Conservation (phyloP, 2,113 vertebrate genomes). For the Bufo gargarizans region DNA sequence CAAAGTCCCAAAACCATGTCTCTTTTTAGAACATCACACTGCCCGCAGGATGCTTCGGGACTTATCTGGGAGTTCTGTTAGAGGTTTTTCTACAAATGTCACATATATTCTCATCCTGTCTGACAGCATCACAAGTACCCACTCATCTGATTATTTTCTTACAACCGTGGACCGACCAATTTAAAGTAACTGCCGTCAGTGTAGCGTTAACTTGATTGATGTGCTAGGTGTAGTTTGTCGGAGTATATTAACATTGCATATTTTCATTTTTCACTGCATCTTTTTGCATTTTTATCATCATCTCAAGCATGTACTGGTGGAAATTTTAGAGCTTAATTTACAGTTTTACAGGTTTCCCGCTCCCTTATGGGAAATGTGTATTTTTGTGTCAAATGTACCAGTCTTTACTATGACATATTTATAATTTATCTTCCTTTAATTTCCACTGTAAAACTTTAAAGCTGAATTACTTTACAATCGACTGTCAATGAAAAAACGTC, state of each 20-base stretch:
- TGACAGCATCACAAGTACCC: conserved; percentile 18
- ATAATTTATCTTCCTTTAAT: not conserved
- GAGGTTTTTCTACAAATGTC: conserved; percentile 25
- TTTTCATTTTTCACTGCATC: conserved; percentile 23
- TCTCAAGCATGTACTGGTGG: not conserved
- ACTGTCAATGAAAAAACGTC: not conserved
- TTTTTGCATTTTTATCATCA: not conserved
- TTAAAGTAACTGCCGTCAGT: conserved; percentile 8
- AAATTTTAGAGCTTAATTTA: conserved; percentile 1
- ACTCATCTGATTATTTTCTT: conserved; percentile 16
- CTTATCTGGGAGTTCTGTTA: conserved; percentile 18
- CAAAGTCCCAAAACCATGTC: conserved; percentile 30
- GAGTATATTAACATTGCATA: conserved; percentile 11
- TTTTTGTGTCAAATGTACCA: not conserved
- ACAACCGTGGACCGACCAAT: not conserved
- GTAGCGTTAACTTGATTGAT: conserved; percentile 3
- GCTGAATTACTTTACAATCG: not conserved
- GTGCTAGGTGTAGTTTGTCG: not conserved
- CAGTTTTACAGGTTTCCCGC: not conserved
- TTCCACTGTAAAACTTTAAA: not conserved
- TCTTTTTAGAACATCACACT: conserved; percentile 14
- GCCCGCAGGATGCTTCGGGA: conserved; percentile 31
- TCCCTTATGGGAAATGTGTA: conserved; percentile 9
- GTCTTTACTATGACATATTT: not conserved
- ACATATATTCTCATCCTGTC: conserved; percentile 23